These are phyloP conservation scores for Agrilus cyanescens DNA, from an alignment of 2,888 invertebrate species.

Conservation along the genomic window DNA sequence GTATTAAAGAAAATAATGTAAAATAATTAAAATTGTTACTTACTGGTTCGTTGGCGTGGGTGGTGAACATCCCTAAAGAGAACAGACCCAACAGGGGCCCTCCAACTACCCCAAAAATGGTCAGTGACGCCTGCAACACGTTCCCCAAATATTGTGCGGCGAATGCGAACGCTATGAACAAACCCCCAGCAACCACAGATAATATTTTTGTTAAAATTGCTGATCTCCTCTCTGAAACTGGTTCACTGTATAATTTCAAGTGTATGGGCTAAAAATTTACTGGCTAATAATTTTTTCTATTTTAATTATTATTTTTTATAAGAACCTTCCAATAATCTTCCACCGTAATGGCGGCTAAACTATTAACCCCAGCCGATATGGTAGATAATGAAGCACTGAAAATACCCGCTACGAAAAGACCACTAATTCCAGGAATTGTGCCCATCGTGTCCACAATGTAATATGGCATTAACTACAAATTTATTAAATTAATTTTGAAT, in stretches of 20 bases:
- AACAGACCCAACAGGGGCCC: conserved; percentile 81
- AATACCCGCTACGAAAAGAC: conserved; percentile 82
- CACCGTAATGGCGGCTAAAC: conserved; percentile 79
- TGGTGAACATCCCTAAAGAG: conserved; percentile 73
- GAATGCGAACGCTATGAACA: conserved; percentile 73
- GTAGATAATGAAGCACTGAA: conserved; percentile 88
- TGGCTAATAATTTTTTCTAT: neutral
- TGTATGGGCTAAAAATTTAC: conserved; percentile 32
- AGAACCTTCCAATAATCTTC: conserved; percentile 67
- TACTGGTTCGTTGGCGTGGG: conserved; percentile 58
- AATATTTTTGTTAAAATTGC: conserved; percentile 51
- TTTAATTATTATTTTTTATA: conserved; percentile 1
- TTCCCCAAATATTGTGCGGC: conserved; percentile 72
- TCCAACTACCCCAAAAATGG: conserved; percentile 78
- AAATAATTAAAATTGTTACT: too few species aligned
- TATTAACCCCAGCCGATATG: conserved; percentile 83
- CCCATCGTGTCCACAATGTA: conserved; percentile 69
- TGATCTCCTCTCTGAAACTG: conserved; percentile 32
- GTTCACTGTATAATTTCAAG: conserved; percentile 25
- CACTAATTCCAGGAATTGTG: conserved; percentile 65
- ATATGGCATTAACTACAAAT: conserved; percentile 52
- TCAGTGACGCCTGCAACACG: conserved; percentile 75
- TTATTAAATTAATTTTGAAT: too few species aligned
- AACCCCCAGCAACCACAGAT: conserved; percentile 59
- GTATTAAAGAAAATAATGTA: too few species aligned